phyloP scores from a whole-genome alignment of 2,797 vertebrate genomes.

The Sylvia borin region DNA sequence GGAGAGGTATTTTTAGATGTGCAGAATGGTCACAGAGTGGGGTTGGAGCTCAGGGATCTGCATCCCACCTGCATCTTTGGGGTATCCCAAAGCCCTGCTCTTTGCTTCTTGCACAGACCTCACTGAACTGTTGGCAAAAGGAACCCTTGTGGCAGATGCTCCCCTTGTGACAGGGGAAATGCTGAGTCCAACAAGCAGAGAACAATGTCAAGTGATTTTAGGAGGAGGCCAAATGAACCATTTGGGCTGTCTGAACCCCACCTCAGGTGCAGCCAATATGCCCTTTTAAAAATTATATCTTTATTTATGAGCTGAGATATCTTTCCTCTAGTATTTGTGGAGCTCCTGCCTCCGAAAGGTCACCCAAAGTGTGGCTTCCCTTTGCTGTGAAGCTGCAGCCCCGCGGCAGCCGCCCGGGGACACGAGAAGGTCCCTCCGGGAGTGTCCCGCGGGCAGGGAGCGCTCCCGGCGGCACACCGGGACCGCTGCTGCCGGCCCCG shows the following conservation, averaged over 20 bases:
- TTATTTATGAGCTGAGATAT: not conserved
- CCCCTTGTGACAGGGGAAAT: not conserved
- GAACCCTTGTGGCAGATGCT: not conserved
- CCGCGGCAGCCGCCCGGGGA: accelerated
- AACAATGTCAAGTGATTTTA: not conserved
- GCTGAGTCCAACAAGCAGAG: not conserved
- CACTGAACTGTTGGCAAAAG: not conserved
- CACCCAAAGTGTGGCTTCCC: not conserved
- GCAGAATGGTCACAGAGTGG: accelerated
- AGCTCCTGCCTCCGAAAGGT: not conserved
- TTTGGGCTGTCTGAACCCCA: not conserved
- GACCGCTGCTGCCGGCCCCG: too few relatives aligned
- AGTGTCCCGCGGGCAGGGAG: accelerated
- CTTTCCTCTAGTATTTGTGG: not conserved
- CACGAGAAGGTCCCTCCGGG: not conserved
- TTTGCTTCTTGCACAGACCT: not conserved
- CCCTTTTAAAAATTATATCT: not conserved
- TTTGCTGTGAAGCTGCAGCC: not conserved
- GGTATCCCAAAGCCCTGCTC: not conserved
- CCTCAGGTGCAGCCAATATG: not conserved
- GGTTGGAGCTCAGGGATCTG: not conserved
- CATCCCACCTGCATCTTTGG: not conserved
- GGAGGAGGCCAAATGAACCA: not conserved
- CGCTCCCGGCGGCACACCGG: accelerated
- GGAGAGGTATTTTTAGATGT: not conserved